Evolutionary conservation across 2,888 invertebrate genomes (phyloP).

Genomic region (Xestobium rufovillosum): DNA sequence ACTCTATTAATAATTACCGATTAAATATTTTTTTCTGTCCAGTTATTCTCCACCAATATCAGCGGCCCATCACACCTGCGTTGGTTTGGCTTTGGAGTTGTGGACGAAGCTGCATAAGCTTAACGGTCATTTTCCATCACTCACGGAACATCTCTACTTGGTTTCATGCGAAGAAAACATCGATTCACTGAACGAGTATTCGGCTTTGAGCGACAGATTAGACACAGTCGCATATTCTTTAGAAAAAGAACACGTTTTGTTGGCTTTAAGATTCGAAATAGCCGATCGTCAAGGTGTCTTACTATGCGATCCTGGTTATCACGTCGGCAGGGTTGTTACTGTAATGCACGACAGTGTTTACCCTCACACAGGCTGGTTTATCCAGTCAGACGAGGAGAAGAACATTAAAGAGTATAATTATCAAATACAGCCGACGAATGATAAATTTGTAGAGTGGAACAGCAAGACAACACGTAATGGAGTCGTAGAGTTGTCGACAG

Average conservation of each 20-base stretch:
- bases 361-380: constrained; percentile 69
- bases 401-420: constrained; percentile 81
- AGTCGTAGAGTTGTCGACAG: constrained; percentile 50
- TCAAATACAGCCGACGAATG: constrained; percentile 58
- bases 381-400: constrained; percentile 49
- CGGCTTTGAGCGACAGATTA: constrained; percentile 51
- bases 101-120: constrained; percentile 56
- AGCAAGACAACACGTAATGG: constrained; percentile 66
- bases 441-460: constrained; percentile 78
- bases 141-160: constrained; percentile 60
- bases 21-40: constrained; percentile 20
- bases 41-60: constrained; percentile 71
- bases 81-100: constrained; percentile 78
- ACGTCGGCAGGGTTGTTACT: constrained; percentile 76
- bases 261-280: constrained; percentile 65
- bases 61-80: constrained; percentile 76
- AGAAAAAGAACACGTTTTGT: constrained; percentile 85
- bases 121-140: constrained; percentile 58
- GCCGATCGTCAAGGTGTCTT: constrained; percentile 68
- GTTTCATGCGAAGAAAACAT: constrained; percentile 86
- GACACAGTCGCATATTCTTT: constrained; percentile 52
- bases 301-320: constrained; percentile 86
- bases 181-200: constrained; percentile 52
- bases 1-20: too few species aligned
- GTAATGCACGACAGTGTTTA: constrained; percentile 79